Evolutionary conservation across 1,140 invertebrate genomes (phyloP), one percentile per base, ranked within the genome.

Genomic region (Ceratoteleas bidentatus): DNA sequence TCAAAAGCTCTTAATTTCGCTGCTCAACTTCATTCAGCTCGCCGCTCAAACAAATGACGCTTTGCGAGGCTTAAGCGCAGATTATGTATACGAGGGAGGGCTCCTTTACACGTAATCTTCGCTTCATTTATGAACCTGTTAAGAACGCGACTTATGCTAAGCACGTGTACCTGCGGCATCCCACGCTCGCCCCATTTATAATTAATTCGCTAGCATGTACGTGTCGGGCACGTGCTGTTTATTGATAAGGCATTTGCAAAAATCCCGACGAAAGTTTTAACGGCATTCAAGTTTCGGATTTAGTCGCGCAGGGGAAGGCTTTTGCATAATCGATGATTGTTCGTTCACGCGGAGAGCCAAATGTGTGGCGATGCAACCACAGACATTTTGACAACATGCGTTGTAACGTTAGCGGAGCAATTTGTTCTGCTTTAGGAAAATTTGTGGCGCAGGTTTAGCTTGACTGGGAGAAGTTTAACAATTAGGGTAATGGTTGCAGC

Each of bases 171-270:
- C 24, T 68, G 66, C 54, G 75, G 66, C 60, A 45, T 69, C 49
- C 60, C 66, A 70, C 53, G 73, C 58, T 78, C 66, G 52, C 53
- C 45, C 36, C 45, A 34, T 38, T 58, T 60, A 64, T 65, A 70
- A 78, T 78, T 78, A 78, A 78, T 78, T 78, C 66, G 3, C 43
- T 54, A 78, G 58, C 75, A 78, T 78, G 61, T 70, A 9, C 60
- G 50, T 34, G 72, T 36, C 38, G 43, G 53, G 62, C 60, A 61
- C 36, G 47, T 54, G 47, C 33, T 52, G 47, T 66, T 60, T 75
- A 66, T 75, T 75, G 66, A 75, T 75, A 75, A 58, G 58, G 43
- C 24, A 62, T 24, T 24, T 24, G 24, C 24, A 24, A 24, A 24
- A 24, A 24, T 24, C 24, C 24, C 24, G 24, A 1, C 24, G 24